Evolutionary conservation across 53 echinoderm and acorn worm genomes (phyloP), one percentile per base, ranked within the genome.

Genomic region (Astropecten irregularis): DNA sequence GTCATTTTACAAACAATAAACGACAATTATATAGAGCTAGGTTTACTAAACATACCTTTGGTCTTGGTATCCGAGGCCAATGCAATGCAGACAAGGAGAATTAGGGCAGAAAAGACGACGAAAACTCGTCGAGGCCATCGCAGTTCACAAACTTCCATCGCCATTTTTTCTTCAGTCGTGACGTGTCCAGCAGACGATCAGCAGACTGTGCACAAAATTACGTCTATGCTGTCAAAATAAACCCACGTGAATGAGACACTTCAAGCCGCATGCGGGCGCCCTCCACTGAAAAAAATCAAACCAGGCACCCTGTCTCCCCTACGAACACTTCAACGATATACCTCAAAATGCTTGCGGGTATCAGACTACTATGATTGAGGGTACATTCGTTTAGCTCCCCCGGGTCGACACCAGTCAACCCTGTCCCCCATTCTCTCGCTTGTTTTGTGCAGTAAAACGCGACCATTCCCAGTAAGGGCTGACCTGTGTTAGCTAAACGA

Each of bases 61-160:
- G 57, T 16, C 14, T 74, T 56, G 1, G 53, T 38, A 26, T 57
- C 56, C 23, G 74, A 36, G 16, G 74, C 74, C 37, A 34, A 56
- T 56, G 74, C 51, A 3, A 40, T 38, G 74, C 55, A 74, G 40
- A 56, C 54, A 57, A 74, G 51, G 56, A 74, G 40, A 38, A 55
- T 25, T 36, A 74, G 19, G 22, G 73, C 54, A 18, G 20, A 73
- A 37, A 73, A 31, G 18, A 53, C 11, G 35, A 53, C 53, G 21
- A 73, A 21, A 21, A 73, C 16, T 73, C 52, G 73, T 34, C 30
- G 53, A 11, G 22, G 37, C 18, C 22, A 14, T 7, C 2, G 18
- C 18, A 73, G 8, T 52, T 47, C 36, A 10, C 14, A 26, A 11
- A 22, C 9, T 49, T 54, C 52, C 33, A 54, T 22, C 73, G 73